Base-by-base conservation (phyloP, 1,140 invertebrate species). In the Panagrolaimus sp. region DNA sequence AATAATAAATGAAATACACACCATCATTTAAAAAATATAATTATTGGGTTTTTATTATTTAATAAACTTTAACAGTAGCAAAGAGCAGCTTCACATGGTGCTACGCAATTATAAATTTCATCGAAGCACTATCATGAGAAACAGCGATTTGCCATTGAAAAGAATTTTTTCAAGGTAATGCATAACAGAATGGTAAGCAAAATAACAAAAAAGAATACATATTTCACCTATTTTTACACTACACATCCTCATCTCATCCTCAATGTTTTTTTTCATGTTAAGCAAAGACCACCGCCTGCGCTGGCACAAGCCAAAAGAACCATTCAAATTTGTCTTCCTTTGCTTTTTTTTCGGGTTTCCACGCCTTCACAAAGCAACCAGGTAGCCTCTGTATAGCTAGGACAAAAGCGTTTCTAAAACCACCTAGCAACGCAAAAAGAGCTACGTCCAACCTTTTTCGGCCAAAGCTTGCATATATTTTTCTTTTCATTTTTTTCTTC, bases 1-100 rank as follows among this genome's bases (percentile, higher is more conserved):
- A 75, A 72, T 9, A 64, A 51, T 25, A 25, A 25, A 16, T 51
- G n/a, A n/a, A n/a, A n/a, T n/a, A n/a, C n/a, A 51, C 8, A 51
- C 16, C 23, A 47, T 5, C 5, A n/a, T 44, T n/a, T 44, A 44
- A 25, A n/a, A n/a, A 47, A 64, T 46, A 20, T 1, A 23, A 45
- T 23, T 44, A 66, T n/a, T 38, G 31, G 7, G 2, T 38, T 38
- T 38, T 7, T 38, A 7, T 38, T 38, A 1, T 11, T 63, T 9
- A 14, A n/a, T n/a, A n/a, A n/a, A 38, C 43, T 61, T 48, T 0
- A 57, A 20, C 51, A 11, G 11, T 57, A 27, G 51, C 51, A 57
- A 57, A 57, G 51, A 57, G 51, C 51, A 57, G 51, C 51, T 57
- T 57, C 51, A 57, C 51, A 57, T 57, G 51, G 51, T 57, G 51